Evolutionary conservation across 1,140 invertebrate species (phyloP), one percentile per base, ranked within the genome.

Genomic region (Drosophila malerkotliana): DNA sequence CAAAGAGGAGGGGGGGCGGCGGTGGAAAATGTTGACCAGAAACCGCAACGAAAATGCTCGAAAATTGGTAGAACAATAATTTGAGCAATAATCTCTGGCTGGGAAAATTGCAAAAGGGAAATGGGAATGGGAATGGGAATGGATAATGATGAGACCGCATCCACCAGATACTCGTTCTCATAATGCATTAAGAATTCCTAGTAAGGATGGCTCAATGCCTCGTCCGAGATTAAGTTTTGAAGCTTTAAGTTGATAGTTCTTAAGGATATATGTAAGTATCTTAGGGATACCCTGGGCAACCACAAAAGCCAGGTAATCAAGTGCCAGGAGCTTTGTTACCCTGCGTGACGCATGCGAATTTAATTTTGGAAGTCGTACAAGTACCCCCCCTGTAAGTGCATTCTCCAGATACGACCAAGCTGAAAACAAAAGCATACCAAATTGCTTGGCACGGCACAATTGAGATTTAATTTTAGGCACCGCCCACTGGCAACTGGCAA

Each of bases 21-120:
- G 26, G 6, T 10, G 28, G 26, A 68, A 39, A 47, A 45, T 37
- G 64, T 67, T 69, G 63, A 39, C 63, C 63, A 72, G 68, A 72
- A 71, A 72, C 68, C 68, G 32, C 68, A 72, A 60, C 26, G 66
- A 52, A 72, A 71, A 69, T 57, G 24, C 44, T 32, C 64, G 6
- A 57, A 57, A 71, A 69, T 68, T 71, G 52, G 41, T 39, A 69
- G 34, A 68, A 69, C 51, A 69, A 69, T 69, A 69, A 69, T 68
- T 49, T 56, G 18, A 69, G 66, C 18, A 57, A 57, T 49, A 49
- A 57, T 57, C 67, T 49, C 67, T 49, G 34, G 24, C 51, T 28
- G 41, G 41, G 18, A 71, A 10, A 71, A 57, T 69, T 56, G 63
- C 59, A 51, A 10, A 28, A 39, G 47, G 26, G 32, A 64, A 64